These are phyloP conservation scores for Emberiza fucata DNA, from an alignment of 2,113 vertebrate species.

Conservation along the genomic window DNA sequence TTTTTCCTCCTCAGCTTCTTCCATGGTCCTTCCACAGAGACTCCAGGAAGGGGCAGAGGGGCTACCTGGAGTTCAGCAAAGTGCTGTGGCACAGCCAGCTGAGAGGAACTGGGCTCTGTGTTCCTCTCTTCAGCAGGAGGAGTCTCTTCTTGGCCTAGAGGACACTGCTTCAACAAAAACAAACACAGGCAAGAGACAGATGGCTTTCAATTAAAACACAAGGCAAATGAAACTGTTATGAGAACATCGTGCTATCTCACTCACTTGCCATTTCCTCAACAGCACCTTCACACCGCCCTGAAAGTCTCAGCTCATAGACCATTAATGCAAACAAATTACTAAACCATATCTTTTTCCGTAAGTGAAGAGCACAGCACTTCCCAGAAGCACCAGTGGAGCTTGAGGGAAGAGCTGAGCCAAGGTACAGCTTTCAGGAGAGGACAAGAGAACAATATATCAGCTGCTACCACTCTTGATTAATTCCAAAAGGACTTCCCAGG, in stretches of 20 bases:
- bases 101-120: neutral
- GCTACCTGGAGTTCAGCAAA: neutral
- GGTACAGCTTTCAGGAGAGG: neutral
- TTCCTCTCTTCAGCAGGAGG: neutral
- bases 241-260: neutral
- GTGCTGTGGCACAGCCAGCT: neutral
- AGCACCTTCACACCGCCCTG: neutral
- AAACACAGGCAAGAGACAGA: neutral
- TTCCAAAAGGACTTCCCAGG: neutral
- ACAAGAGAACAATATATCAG: neutral
- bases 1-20: slow-evolving; percentile 86
- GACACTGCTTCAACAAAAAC: slow-evolving; percentile 24
- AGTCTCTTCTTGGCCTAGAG: neutral
- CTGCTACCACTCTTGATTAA: neutral
- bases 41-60: neutral
- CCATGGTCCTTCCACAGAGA: slow-evolving; percentile 78
- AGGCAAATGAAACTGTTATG: neutral
- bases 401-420: neutral
- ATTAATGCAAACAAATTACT: neutral
- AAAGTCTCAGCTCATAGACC: neutral
- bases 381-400: neutral
- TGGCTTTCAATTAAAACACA: neutral
- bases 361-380: neutral
- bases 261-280: neutral
- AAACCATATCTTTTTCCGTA: neutral